Conservation (phyloP, 1,140 invertebrate species). For the Drosophila pectinifera region DNA sequence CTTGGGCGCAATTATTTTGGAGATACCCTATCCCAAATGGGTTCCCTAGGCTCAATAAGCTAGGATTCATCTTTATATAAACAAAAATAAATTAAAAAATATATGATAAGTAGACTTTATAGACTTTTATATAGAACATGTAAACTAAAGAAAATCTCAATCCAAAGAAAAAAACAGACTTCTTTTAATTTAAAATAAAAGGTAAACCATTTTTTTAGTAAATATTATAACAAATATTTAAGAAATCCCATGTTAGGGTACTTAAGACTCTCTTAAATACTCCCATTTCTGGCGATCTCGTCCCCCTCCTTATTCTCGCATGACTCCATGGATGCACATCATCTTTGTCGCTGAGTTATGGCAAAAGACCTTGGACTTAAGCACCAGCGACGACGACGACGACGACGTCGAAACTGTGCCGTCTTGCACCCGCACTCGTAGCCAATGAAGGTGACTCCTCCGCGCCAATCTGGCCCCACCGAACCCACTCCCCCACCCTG, state of each 20-base stretch:
- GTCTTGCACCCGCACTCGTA: slow-evolving; percentile 55
- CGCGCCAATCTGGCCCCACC: background rate
- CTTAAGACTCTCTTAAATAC: background rate
- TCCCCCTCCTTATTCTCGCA: background rate
- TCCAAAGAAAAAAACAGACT: background rate
- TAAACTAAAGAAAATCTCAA: background rate
- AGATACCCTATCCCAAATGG: slow-evolving; percentile 54
- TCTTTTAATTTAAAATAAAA: too few species aligned
- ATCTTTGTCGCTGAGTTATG: slow-evolving; percentile 69
- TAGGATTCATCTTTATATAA: background rate
- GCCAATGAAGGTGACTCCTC: slow-evolving; percentile 8
- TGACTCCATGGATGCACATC: slow-evolving; percentile 38
- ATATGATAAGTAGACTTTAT: too few species aligned
- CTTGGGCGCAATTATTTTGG: slow-evolving; percentile 80
- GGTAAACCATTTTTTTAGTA: background rate
- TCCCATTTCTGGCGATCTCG: background rate
- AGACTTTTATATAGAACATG: too few species aligned
- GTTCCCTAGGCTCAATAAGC: background rate
- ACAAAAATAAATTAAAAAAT: too few species aligned
- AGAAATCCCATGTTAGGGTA: slow-evolving; percentile 4
- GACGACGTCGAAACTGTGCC: slow-evolving; percentile 38
- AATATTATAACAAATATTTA: too few species aligned
- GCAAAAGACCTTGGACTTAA: slow-evolving; percentile 79
- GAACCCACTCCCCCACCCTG: background rate
- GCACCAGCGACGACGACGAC: slow-evolving; percentile 34